phyloP scores from a whole-genome alignment of 2,888 invertebrate genomes.

The Andrena chrysosceles region DNA sequence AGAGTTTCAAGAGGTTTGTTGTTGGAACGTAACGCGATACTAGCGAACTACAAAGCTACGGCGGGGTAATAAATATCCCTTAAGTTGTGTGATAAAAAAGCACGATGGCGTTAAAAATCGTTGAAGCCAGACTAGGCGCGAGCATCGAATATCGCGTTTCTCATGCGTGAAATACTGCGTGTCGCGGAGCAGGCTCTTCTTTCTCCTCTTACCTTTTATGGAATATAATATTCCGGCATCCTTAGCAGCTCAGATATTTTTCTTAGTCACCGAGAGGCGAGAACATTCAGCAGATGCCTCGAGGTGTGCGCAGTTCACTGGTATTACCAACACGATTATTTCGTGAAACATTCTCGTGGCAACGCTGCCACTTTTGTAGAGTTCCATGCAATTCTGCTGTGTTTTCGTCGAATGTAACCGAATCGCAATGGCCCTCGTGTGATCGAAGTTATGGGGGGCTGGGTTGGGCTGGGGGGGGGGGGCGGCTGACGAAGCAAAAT shows the following conservation, averaged over 20 bases:
- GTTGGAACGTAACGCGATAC: not conserved
- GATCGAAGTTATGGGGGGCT: too few species aligned
- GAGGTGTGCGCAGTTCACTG: not conserved
- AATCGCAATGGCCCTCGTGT: not conserved
- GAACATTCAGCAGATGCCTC: not conserved
- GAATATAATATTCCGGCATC: constrained; percentile 11
- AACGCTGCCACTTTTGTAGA: not conserved
- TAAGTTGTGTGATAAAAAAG: constrained; percentile 3
- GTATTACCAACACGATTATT: not conserved
- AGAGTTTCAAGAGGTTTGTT: not conserved
- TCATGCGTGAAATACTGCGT: not conserved
- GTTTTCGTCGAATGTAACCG: not conserved
- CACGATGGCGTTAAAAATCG: constrained; percentile 17
- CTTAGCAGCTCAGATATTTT: not conserved
- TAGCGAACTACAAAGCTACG: not conserved
- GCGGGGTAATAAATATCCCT: constrained; percentile 2
- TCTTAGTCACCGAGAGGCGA: not conserved
- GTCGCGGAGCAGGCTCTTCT: not conserved
- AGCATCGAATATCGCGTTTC: constrained; percentile 1
- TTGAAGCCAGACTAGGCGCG: not conserved
- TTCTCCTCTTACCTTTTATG: not conserved
- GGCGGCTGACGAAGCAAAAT: not conserved
- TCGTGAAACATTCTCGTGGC: not conserved
- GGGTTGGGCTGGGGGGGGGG: too few species aligned
- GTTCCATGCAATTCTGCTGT: not conserved